Percentiles rank a stretch among this genome's conserved stretches.
Conservation (phyloP, 2,888 invertebrate species). For the Elgonia sp. region DNA sequence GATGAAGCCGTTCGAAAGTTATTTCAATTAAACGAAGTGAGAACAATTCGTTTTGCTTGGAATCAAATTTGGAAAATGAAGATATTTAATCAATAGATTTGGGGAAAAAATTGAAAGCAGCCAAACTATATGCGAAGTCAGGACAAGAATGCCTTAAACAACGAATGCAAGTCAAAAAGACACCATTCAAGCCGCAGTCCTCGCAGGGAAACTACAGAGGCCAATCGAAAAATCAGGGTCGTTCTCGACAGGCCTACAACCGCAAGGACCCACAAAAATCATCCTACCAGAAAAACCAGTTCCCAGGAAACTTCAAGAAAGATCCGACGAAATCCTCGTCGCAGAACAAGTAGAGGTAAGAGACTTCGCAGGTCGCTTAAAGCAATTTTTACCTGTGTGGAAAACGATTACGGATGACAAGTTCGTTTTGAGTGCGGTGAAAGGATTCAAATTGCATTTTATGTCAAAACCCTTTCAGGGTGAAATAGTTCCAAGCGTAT, state of each 20-base stretch:
- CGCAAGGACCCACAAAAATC: slow-evolving; percentile 3
- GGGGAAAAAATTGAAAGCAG: background rate
- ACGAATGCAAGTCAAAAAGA: too few relatives aligned
- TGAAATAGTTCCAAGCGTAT: too few relatives aligned
- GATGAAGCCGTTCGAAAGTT: slow-evolving; percentile 22
- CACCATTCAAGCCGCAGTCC: background rate
- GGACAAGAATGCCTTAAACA: slow-evolving; percentile 26
- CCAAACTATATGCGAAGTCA: background rate
- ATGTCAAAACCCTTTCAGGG: too few relatives aligned
- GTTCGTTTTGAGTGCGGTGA: too few relatives aligned
- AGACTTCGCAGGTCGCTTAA: too few relatives aligned
- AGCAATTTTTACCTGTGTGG: too few relatives aligned
- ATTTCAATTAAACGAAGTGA: slow-evolving; percentile 47
- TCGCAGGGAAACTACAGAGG: slow-evolving; percentile 27
- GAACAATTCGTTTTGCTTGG: slow-evolving; percentile 19
- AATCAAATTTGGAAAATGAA: slow-evolving; percentile 22
- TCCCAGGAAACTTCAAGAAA: too few relatives aligned
- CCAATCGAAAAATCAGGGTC: slow-evolving; percentile 42
- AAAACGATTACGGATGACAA: too few relatives aligned
- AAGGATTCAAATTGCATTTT: too few relatives aligned
- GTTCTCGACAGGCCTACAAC: background rate
- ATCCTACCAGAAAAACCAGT: too few relatives aligned
- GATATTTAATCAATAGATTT: slow-evolving; percentile 41
- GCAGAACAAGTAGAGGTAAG: too few relatives aligned
- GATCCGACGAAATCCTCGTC: too few relatives aligned